Evolutionary conservation across 2,113 vertebrate species (phyloP).

Genomic region (Neodontobutis hainanensis): DNA sequence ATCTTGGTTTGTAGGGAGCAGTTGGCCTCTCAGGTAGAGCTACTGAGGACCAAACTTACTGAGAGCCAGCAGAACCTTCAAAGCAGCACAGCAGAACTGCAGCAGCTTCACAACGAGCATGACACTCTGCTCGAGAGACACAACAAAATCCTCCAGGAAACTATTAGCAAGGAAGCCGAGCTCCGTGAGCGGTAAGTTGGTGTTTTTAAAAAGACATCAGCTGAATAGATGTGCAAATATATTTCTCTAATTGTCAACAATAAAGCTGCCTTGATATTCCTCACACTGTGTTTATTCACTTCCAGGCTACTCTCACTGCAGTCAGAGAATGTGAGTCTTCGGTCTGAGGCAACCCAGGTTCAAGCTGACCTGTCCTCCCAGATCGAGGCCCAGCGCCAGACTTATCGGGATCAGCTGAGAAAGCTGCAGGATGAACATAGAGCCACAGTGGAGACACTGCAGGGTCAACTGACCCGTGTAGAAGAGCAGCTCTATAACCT

Average conservation of each 20-base stretch:
- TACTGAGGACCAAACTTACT: constrained; percentile 86
- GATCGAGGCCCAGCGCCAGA: constrained; percentile 83
- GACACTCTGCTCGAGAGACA: constrained; percentile 93
- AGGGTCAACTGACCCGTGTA: constrained; percentile 87
- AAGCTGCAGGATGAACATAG: constrained; percentile 93
- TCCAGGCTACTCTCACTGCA: constrained; percentile 87
- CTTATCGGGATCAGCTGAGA: constrained; percentile 89
- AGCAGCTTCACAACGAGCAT: constrained; percentile 88
- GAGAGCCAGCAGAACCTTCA: constrained; percentile 89
- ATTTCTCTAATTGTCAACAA: no score
- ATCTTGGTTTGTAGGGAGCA: constrained; percentile 80
- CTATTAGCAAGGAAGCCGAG: constrained; percentile 90
- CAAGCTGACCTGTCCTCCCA: constrained; percentile 84
- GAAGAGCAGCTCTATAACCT: constrained; percentile 91
- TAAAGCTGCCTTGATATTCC: background rate
- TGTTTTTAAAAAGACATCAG: background rate
- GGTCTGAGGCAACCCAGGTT: constrained; percentile 85
- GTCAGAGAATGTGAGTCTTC: constrained; percentile 85
- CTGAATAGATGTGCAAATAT: background rate
- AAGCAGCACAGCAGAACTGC: constrained; percentile 81
- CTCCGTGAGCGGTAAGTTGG: constrained; percentile 88
- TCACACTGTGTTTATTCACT: background rate
- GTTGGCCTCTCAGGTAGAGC: constrained; percentile 84
- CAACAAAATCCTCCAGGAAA: constrained; percentile 95
- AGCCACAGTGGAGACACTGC: constrained; percentile 90